A percentile compares a stretch with the other conserved stretches of the same genome.
These are phyloP conservation scores for Nomada ruficornis DNA, from an alignment of 2,888 invertebrate genomes.

Conservation along the genomic window DNA sequence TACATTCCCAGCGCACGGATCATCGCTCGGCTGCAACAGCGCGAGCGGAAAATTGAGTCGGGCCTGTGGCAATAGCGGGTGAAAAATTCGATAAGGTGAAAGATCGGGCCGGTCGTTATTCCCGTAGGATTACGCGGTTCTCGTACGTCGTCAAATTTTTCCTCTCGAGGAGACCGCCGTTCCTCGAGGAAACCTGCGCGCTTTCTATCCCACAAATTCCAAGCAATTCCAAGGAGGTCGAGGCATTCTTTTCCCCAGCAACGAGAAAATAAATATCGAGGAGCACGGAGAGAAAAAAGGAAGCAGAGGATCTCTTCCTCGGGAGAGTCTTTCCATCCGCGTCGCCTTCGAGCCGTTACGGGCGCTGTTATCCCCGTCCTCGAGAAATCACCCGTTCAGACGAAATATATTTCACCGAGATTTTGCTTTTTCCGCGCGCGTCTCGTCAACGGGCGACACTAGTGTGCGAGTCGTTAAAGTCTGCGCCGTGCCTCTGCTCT, in stretches of 20 bases:
- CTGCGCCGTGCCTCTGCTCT: not conserved
- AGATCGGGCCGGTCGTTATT: conserved; percentile 17
- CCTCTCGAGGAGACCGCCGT: not conserved
- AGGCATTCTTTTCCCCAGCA: not conserved
- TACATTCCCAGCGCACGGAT: conserved; percentile 78
- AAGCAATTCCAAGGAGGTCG: too few relatives aligned
- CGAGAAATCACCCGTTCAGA: conserved; percentile 23
- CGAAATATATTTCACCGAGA: conserved; percentile 22
- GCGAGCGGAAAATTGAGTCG: conserved; percentile 38
- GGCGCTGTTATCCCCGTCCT: conserved; percentile 28
- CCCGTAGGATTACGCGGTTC: not conserved
- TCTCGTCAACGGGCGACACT: not conserved
- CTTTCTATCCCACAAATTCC: too few relatives aligned
- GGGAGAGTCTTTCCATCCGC: not conserved
- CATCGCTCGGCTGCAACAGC: conserved; percentile 77
- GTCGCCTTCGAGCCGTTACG: conserved; percentile 43
- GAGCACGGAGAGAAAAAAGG: not conserved
- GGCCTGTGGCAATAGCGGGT: conserved; percentile 7
- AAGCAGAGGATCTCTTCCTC: not conserved
- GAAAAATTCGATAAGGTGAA: conserved; percentile 43
- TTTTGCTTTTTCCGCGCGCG: conserved; percentile 12
- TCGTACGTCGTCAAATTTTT: not conserved
- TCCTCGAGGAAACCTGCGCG: not conserved
- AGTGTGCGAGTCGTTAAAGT: not conserved
- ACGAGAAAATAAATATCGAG: not conserved